Base-by-base conservation (phyloP, 2,888 invertebrate species). In the Standfussiana lucernea region DNA sequence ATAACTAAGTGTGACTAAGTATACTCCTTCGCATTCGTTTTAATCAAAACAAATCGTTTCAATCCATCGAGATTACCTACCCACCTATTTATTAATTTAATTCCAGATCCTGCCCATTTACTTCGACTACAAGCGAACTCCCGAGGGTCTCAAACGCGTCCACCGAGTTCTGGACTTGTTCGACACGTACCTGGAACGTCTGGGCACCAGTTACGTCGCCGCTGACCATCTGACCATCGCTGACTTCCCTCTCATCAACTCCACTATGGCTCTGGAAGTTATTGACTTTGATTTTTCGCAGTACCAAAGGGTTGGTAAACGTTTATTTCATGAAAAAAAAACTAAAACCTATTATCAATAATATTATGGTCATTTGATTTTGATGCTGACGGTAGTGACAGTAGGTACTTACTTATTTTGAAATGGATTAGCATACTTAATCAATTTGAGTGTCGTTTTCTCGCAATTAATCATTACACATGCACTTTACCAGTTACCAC, bases 31-130 rank as follows among this genome's bases (percentile, higher is more conserved):
- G 56, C 28, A 56, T 50, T 50, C 50, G 24, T 50, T 24, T 10
- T 11, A 24, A 24, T 1, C 6, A 28, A 56, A 15, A 28, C 6
- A 56, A 28, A 56, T 56, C 28, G 7, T 56, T 15, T n/a, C 11
- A 11, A n/a, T 53, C 53, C 18, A 45, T 53, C 53, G 53, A 53
- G 15, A 15, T 56, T 47, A 21, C 47, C 8, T 50, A 50, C 8
- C 15, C 32, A 53, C 53, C n/a, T 53, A 28, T 2, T n/a, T n/a
- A n/a, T n/a, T n/a, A n/a, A n/a, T n/a, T 28, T n/a, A 6, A 64
- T 93, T 93, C 64, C 91, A 98, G 98, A 97, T 98, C 97, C 97
- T 97, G 1, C 98, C 98, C 35, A 98, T 98, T 89, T 98, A 98
- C 92, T 98, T 98, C 87, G 98, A 98, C 90, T 98, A 98, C 90